A percentile compares a stretch with the other conserved stretches of the same genome.
phyloP scores from a whole-genome alignment of 2,888 invertebrate genomes.

The Dicyrtoma fusca region DNA sequence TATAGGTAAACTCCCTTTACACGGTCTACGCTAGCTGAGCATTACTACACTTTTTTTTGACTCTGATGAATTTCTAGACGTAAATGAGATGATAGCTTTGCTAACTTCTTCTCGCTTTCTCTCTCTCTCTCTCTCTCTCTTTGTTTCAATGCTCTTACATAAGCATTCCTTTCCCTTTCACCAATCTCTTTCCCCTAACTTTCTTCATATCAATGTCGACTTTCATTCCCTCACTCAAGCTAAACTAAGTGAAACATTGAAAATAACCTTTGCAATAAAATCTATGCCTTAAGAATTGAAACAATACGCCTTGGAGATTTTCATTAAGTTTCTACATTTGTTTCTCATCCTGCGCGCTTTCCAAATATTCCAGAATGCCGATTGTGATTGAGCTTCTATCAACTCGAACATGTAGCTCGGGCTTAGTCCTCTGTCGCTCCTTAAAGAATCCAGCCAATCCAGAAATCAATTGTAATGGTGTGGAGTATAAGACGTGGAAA shows the following conservation, averaged over 20 bases:
- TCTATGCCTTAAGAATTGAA: background rate
- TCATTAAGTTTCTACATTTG: conserved; percentile 5
- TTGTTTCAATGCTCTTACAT: too few species aligned
- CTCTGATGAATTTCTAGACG: conserved; percentile 21
- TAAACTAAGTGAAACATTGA: background rate
- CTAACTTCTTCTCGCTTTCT: conserved; percentile 11
- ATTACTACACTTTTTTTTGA: background rate
- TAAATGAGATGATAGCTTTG: conserved; percentile 26
- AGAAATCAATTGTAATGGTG: too few species aligned
- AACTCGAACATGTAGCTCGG: too few species aligned
- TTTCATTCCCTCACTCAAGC: background rate
- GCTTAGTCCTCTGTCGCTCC: too few species aligned
- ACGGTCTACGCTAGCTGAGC: background rate
- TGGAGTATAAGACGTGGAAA: too few species aligned
- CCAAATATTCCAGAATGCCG: background rate
- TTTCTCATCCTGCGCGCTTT: background rate
- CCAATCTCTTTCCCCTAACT: background rate
- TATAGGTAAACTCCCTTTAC: conserved; percentile 13
- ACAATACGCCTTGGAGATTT: conserved; percentile 11
- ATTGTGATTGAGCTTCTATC: too few species aligned
- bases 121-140: background rate
- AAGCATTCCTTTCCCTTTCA: background rate
- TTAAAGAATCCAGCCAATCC: too few species aligned
- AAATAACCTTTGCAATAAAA: conserved; percentile 6
- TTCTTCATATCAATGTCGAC: conserved; percentile 1